Percentiles rank a stretch among this genome's conserved stretches.
Evolutionary conservation across 2,888 invertebrate species (phyloP).

Genomic region (Drosophila cyrtoloma): DNA sequence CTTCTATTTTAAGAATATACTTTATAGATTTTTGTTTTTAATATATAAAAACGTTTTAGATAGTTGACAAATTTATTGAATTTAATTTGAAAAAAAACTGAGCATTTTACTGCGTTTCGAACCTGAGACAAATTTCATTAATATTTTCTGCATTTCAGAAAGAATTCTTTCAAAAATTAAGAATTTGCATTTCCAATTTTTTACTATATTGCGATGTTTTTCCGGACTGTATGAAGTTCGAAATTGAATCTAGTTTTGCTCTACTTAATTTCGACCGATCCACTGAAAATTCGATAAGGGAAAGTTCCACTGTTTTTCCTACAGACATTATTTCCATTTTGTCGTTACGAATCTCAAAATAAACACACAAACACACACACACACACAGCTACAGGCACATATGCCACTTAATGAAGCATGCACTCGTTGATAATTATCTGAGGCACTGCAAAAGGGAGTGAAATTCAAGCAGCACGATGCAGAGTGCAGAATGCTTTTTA

Average conservation of each 20-base stretch:
- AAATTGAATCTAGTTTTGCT: background rate
- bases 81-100: background rate
- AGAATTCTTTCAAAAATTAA: fast-evolving
- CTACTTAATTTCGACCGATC: background rate
- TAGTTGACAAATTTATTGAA: background rate
- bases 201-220: no score
- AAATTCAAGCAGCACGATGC: constrained; percentile 22
- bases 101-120: background rate
- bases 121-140: background rate
- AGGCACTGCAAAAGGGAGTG: constrained; percentile 39
- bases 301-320: background rate
- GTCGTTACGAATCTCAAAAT: background rate
- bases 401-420: constrained; percentile 39
- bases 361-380: constrained; percentile 19
- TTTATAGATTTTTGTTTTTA: background rate
- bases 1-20: background rate
- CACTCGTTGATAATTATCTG: constrained; percentile 71
- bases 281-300: background rate
- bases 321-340: background rate
- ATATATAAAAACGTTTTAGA: background rate
- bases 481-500: constrained; percentile 62
- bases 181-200: background rate
- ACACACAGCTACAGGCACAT: constrained; percentile 12
- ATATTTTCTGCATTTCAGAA: background rate
- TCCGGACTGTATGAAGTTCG: background rate